Conservation (phyloP, 2,113 vertebrate species). For the Cyprinus carpio region DNA sequence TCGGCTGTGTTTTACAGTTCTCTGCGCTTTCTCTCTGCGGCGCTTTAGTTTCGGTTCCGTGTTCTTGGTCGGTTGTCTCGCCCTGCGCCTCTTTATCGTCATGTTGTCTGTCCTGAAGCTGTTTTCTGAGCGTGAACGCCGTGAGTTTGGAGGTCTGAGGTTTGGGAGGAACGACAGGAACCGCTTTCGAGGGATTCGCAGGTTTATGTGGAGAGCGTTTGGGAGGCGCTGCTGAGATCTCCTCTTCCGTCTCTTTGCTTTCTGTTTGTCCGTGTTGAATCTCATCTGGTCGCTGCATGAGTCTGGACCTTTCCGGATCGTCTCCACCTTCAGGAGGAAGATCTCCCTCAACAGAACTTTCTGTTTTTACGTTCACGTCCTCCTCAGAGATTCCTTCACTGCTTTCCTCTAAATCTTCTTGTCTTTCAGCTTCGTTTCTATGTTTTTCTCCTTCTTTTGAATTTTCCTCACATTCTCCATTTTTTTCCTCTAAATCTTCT, state of each 20-base stretch:
- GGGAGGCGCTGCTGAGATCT: constrained; percentile 51
- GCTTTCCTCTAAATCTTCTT: too few species aligned
- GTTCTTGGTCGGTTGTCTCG: neutral
- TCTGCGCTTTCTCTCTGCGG: neutral
- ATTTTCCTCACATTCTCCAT: neutral
- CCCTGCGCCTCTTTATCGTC: neutral
- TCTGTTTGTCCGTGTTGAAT: neutral
- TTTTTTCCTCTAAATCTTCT: neutral
- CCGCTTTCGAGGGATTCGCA: constrained; percentile 74
- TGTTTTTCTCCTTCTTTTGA: neutral
- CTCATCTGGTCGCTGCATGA: neutral
- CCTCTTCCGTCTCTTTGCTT: neutral
- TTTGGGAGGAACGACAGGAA: constrained; percentile 88
- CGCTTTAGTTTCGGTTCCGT: neutral
- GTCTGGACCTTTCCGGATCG: neutral
- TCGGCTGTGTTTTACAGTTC: too few species aligned
- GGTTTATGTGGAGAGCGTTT: constrained; percentile 59
- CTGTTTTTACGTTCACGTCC: neutral
- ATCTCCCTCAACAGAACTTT: constrained; percentile 8
- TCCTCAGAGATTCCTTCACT: neutral
- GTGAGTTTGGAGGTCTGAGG: constrained; percentile 84
- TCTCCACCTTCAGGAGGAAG: neutral
- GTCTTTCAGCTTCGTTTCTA: neutral
- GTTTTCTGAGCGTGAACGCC: constrained; percentile 64
- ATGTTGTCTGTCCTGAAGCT: constrained; percentile 60